phyloP scores from a whole-genome alignment of 1,140 invertebrate genomes.

The Monochamus saltuarius region DNA sequence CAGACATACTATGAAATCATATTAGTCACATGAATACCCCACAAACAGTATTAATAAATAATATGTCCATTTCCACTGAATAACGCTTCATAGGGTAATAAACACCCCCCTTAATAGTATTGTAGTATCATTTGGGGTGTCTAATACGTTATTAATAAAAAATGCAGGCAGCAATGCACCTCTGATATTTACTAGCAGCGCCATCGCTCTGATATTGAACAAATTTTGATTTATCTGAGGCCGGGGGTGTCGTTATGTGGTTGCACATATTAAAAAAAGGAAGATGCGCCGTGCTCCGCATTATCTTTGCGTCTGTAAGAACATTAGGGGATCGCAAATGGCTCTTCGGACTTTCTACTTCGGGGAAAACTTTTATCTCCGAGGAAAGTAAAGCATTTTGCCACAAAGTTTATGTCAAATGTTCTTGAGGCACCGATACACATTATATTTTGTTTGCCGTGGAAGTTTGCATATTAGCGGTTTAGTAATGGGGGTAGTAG shows the following conservation, averaged over 20 bases:
- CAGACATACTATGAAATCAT: too few species aligned
- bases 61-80: too few species aligned
- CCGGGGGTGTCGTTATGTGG: conserved; percentile 22
- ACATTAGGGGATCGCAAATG: conserved; percentile 32
- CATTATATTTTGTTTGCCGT: conserved; percentile 6
- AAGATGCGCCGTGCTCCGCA: background rate
- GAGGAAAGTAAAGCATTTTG: conserved; percentile 21
- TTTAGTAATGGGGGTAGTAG: conserved; percentile 8
- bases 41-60: too few species aligned
- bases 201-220: conserved; percentile 27
- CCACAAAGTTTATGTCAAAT: conserved; percentile 6
- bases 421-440: conserved; percentile 12
- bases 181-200: conserved; percentile 35
- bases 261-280: conserved; percentile 24
- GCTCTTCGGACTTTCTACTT: conserved; percentile 31
- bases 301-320: conserved; percentile 28
- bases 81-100: conserved; percentile 9
- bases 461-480: conserved; percentile 16
- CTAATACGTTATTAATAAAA: conserved; percentile 24
- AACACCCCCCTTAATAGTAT: conserved; percentile 9
- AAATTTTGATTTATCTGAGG: conserved; percentile 34
- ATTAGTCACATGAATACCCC: too few species aligned
- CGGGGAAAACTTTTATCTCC: conserved; percentile 33
- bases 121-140: background rate
- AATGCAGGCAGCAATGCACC: conserved; percentile 25